Evolutionary conservation across 2,888 invertebrate species (phyloP).

Genomic region (Lottia gigantea): DNA sequence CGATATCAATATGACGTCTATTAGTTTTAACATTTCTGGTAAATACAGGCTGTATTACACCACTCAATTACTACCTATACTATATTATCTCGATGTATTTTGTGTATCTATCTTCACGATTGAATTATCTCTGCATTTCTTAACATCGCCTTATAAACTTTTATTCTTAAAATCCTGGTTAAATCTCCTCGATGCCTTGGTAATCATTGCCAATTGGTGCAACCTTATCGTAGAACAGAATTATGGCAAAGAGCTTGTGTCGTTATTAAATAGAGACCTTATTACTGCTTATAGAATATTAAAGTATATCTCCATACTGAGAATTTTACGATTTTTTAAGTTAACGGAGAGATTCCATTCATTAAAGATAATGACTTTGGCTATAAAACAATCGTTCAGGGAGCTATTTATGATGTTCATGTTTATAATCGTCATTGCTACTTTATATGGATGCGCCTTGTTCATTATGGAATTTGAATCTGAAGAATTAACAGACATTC

Average conservation of each 20-base stretch:
- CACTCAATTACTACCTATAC: neutral
- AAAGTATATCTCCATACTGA: neutral
- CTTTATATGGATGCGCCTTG: constrained; percentile 54
- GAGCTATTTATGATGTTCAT: constrained; percentile 55
- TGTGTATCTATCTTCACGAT: constrained; percentile 17
- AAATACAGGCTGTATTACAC: constrained; percentile 11
- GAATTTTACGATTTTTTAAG: constrained; percentile 25
- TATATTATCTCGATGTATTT: constrained; percentile 10
- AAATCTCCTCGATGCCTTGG: neutral
- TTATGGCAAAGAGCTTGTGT: neutral
- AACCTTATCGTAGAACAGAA: neutral
- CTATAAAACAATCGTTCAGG: constrained; percentile 48
- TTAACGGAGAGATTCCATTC: constrained; percentile 28
- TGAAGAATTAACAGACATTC: constrained; percentile 42
- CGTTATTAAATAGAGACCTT: neutral
- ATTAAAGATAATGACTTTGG: constrained; percentile 49
- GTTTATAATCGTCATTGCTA: constrained; percentile 55
- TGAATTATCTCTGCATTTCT: constrained; percentile 8
- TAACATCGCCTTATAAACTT: constrained; percentile 9
- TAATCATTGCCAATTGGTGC: neutral
- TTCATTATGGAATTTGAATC: constrained; percentile 28
- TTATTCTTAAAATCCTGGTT: neutral
- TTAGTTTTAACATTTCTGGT: neutral
- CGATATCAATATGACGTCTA: neutral
- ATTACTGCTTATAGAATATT: neutral